A percentile compares a stretch with the other conserved stretches of the same genome.
These are phyloP conservation scores for Eledone cirrhosa DNA, from an alignment of 2,888 invertebrate genomes.

Conservation along the genomic window DNA sequence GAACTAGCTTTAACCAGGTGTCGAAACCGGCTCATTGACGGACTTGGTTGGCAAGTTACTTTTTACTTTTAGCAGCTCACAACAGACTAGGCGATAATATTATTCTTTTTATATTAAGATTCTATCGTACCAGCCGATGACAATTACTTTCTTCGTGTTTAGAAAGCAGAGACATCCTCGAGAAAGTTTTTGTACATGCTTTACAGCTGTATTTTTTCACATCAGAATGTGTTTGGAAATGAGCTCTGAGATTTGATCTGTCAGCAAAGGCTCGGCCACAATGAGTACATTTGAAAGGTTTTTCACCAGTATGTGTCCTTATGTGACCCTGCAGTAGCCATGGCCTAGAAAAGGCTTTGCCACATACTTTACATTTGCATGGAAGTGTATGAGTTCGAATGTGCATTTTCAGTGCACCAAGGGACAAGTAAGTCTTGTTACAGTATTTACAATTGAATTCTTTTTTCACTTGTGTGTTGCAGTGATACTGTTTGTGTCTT, in stretches of 20 bases:
- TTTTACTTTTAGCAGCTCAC: too few species aligned
- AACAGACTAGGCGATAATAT: too few species aligned
- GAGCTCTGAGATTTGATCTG: slow-evolving; percentile 93
- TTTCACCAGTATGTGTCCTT: slow-evolving; percentile 96
- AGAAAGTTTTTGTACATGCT: slow-evolving; percentile 95
- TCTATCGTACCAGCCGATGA: slow-evolving; percentile 29
- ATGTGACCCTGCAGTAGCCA: slow-evolving; percentile 98
- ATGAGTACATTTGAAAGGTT: slow-evolving; percentile 94
- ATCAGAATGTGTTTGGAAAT: slow-evolving; percentile 96
- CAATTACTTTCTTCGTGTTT: slow-evolving; percentile 74
- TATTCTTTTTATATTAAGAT: not conserved
- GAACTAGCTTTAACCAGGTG: too few species aligned
- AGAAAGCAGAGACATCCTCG: slow-evolving; percentile 91
- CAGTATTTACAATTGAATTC: slow-evolving; percentile 96
- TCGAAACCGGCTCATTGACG: not conserved
- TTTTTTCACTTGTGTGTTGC: slow-evolving; percentile 78
- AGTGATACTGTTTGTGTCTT: slow-evolving; percentile 95
- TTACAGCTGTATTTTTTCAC: slow-evolving; percentile 96
- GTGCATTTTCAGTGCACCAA: slow-evolving; percentile 98
- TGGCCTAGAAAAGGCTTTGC: slow-evolving; percentile 95
- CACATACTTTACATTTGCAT: slow-evolving; percentile 95
- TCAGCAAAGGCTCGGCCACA: slow-evolving; percentile 97
- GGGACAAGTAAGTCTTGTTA: slow-evolving; percentile 91
- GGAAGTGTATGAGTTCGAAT: slow-evolving; percentile 97
- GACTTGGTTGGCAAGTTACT: too few species aligned